Evolutionary conservation across 2,888 invertebrate species (phyloP).

Genomic region (Schizotus pectinicornis): DNA sequence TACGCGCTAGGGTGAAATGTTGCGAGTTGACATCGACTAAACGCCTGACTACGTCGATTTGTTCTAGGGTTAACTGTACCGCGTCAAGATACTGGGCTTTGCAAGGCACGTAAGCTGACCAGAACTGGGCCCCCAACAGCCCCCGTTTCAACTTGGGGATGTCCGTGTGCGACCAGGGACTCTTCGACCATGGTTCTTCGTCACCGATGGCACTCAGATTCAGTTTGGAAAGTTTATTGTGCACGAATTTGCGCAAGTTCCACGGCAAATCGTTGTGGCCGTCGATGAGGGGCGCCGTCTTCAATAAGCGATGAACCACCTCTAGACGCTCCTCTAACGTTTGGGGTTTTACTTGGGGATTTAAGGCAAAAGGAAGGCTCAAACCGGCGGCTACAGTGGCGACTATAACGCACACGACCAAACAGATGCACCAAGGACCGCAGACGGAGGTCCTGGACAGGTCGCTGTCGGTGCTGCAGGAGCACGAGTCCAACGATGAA

Average conservation of each 20-base stretch:
- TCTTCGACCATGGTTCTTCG: slow-evolving; percentile 82
- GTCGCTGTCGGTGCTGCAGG: slow-evolving; percentile 61
- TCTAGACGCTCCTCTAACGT: slow-evolving; percentile 66
- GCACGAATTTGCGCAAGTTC: slow-evolving; percentile 87
- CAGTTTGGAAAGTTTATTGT: slow-evolving; percentile 75
- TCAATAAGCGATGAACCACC: slow-evolving; percentile 67
- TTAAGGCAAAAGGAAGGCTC: slow-evolving; percentile 63
- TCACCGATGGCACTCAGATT: slow-evolving; percentile 71
- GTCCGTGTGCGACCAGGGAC: slow-evolving; percentile 93
- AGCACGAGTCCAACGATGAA: slow-evolving; percentile 50
- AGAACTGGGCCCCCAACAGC: slow-evolving; percentile 89
- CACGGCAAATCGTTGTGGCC: slow-evolving; percentile 89
- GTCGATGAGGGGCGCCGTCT: slow-evolving; percentile 75
- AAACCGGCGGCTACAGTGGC: slow-evolving; percentile 65
- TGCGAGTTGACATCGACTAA: slow-evolving; percentile 75
- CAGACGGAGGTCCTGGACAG: slow-evolving; percentile 61
- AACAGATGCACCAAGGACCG: slow-evolving; percentile 63
- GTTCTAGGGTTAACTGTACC: slow-evolving; percentile 81
- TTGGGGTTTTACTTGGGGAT: slow-evolving; percentile 45
- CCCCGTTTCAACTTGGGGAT: slow-evolving; percentile 83
- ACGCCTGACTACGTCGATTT: slow-evolving; percentile 83
- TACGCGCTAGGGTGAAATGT: slow-evolving; percentile 75
- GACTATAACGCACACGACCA: slow-evolving; percentile 66
- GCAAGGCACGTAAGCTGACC: slow-evolving; percentile 89
- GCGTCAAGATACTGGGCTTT: slow-evolving; percentile 84